Evolutionary conservation across 2,797 vertebrate genomes (phyloP).

Genomic region (Gymnothorax reevesii): DNA sequence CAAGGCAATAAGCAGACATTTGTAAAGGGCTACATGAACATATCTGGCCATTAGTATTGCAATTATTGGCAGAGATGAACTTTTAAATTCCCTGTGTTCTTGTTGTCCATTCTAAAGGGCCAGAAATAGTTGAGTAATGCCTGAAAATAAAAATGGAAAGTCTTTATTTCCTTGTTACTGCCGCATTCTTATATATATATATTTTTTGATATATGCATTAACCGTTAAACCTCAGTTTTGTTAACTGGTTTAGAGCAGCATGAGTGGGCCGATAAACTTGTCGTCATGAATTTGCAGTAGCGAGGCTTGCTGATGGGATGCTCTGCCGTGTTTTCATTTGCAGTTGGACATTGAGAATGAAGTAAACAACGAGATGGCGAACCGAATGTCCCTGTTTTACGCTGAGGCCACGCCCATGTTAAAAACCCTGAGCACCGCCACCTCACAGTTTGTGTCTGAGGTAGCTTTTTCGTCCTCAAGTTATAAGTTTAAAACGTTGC

Average conservation of each 20-base stretch:
- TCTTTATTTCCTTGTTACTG: background rate
- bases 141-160: background rate
- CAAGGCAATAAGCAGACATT: background rate
- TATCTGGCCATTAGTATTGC: background rate
- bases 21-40: background rate
- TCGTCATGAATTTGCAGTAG: background rate
- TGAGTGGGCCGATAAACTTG: too few relatives aligned
- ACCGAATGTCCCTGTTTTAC: slow-evolving; percentile 98
- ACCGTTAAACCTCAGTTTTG: background rate
- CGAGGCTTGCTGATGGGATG: background rate
- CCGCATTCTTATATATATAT: background rate
- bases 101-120: background rate
- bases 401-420: slow-evolving; percentile 97
- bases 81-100: background rate
- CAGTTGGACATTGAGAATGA: slow-evolving; percentile 96
- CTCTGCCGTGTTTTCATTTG: slow-evolving; percentile 18
- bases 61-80: background rate
- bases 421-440: slow-evolving; percentile 94
- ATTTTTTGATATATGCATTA: too few relatives aligned
- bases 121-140: background rate
- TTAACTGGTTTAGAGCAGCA: background rate
- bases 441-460: slow-evolving; percentile 93
- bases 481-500: background rate
- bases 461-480: slow-evolving; percentile 58
- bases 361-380: slow-evolving; percentile 99